Evolutionary conservation across 1,140 invertebrate genomes (phyloP).

Genomic region (Macrostomum lignano): DNA sequence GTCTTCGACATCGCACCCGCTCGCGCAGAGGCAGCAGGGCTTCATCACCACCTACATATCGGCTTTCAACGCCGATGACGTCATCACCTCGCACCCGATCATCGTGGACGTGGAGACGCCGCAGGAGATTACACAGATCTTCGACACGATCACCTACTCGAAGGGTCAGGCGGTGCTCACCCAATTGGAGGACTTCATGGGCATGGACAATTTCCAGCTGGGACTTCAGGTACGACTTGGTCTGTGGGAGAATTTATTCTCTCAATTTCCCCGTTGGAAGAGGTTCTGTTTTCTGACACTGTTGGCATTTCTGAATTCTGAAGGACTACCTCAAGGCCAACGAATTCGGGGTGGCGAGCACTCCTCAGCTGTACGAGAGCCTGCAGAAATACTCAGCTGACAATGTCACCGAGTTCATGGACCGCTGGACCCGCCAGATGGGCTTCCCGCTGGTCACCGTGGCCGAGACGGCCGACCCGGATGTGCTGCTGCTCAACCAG

Average conservation of each 20-base stretch:
- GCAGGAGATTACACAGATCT: constrained; percentile 62
- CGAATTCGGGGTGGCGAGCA: too few relatives aligned
- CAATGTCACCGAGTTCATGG: constrained; percentile 67
- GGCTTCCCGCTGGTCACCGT: constrained; percentile 38
- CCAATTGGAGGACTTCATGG: too few relatives aligned
- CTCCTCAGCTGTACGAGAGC: too few relatives aligned
- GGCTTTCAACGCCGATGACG: constrained; percentile 11
- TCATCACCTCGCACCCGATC: constrained; percentile 49
- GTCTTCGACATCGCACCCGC: background rate
- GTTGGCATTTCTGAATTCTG: too few relatives aligned
- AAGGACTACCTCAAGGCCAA: too few relatives aligned
- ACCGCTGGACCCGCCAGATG: constrained; percentile 68
- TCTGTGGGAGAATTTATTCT: too few relatives aligned
- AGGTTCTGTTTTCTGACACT: too few relatives aligned
- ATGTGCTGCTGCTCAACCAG: too few relatives aligned
- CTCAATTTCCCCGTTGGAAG: too few relatives aligned
- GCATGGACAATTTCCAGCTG: background rate
- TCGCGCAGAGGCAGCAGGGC: background rate
- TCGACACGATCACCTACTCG: constrained; percentile 63
- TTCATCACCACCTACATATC: background rate
- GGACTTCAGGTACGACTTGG: too few relatives aligned
- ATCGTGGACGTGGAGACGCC: constrained; percentile 52
- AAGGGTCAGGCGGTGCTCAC: constrained; percentile 37
- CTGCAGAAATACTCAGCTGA: too few relatives aligned
- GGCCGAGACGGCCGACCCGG: too few relatives aligned